Conservation (phyloP, 2,797 vertebrate species). For the Aeoliscus strigatus region DNA sequence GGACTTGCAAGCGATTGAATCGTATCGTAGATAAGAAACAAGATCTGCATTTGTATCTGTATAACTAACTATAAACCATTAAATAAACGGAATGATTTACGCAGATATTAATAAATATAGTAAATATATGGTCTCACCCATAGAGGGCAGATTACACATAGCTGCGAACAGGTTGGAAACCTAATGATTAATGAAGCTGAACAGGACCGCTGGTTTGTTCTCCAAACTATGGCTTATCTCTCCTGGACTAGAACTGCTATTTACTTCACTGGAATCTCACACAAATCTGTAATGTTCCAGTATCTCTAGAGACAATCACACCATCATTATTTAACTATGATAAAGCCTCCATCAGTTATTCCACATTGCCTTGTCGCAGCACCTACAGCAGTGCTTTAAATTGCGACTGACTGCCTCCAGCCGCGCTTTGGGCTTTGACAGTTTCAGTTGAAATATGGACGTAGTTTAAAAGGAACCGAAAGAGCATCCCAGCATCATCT, state of each 20-base stretch:
- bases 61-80: background rate
- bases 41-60: slow-evolving; percentile 14
- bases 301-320: background rate
- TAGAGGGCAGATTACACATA: too few relatives aligned
- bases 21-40: slow-evolving; percentile 27
- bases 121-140: too few relatives aligned
- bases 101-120: too few relatives aligned
- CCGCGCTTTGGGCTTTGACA: slow-evolving; percentile 14
- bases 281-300: background rate
- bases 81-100: too few relatives aligned
- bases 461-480: slow-evolving; percentile 12
- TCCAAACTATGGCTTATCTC: background rate
- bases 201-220: too few relatives aligned
- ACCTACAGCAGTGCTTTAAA: slow-evolving; percentile 2
- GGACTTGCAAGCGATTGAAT: slow-evolving; percentile 34
- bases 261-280: slow-evolving; percentile 7
- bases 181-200: background rate
- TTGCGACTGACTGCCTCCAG: slow-evolving; percentile 11
- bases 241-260: background rate
- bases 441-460: slow-evolving; percentile 29
- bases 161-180: background rate
- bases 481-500: slow-evolving; percentile 5
- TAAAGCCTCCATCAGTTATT: background rate
- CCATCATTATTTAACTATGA: background rate
- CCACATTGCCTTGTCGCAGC: slow-evolving; percentile 1